phyloP scores from a whole-genome alignment of 92 coral and sea anemone species.

The Heteractis magnifica region DNA sequence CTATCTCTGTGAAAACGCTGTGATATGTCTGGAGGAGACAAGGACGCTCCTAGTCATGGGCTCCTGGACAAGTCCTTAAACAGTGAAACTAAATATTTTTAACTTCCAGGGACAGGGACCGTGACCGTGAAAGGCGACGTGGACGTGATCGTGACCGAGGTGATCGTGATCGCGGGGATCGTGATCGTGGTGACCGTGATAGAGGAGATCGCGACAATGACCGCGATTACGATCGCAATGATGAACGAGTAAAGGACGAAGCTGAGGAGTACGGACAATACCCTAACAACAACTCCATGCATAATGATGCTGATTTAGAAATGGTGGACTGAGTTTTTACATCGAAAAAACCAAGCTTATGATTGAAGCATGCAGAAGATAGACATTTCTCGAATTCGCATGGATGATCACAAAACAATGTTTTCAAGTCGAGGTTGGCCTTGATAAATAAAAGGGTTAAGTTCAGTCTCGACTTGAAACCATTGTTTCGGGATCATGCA shows the following conservation, averaged over 20 bases:
- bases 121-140: constrained; percentile 53
- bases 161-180: constrained; percentile 57
- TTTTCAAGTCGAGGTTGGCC: too few species aligned
- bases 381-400: too few species aligned
- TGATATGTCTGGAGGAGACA: too few species aligned
- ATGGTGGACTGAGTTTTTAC: constrained; percentile 57
- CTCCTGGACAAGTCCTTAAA: too few species aligned
- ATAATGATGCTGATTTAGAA: constrained; percentile 44
- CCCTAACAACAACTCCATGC: constrained; percentile 46
- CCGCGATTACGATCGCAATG: constrained; percentile 60
- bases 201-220: constrained; percentile 53
- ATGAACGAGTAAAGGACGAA: constrained; percentile 55
- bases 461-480: too few species aligned
- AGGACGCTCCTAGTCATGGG: too few species aligned
- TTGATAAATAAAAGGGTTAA: too few species aligned
- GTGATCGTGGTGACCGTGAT: constrained; percentile 42
- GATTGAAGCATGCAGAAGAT: too few species aligned
- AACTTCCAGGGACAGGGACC: constrained; percentile 20
- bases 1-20: too few species aligned
- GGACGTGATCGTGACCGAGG: constrained; percentile 52
- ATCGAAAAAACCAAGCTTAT: neutral
- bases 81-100: neutral
- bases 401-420: too few species aligned
- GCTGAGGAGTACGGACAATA: constrained; percentile 62
- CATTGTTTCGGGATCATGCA: too few species aligned